Evolutionary conservation across 2,113 vertebrate species (phyloP), one percentile per base, ranked within the genome.

Genomic region (Rhinogobius similis): DNA sequence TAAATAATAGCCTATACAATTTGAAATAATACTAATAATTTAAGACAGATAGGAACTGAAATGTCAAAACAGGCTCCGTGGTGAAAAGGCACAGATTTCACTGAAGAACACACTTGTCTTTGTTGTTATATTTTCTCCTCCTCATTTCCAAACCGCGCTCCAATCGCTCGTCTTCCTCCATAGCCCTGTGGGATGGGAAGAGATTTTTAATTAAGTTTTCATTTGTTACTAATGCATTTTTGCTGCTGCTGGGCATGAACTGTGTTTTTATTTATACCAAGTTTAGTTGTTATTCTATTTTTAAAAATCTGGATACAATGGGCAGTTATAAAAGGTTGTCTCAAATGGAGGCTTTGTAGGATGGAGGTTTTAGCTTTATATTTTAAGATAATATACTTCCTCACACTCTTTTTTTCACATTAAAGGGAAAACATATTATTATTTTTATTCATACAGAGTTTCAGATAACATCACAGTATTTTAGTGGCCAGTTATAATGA

Each of bases 81-180:
- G 24, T 18, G 43, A 65, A 66, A 72, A 83, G 68, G 76, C 83
- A 74, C 66, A 39, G 77, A 71, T 76, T 66, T 95, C 91, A 96
- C 83, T 95, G 95, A 59, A 97, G 81, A 41, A 86, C 84, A 75
- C 95, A 97, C 81, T 94, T 96, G 8, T 96, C 95, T 55, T 94
- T 94, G 67, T 93, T 94, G 88, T 88, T 95, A 81, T 91, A 89
- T 85, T 95, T 96, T 58, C 87, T 90, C 5, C 95, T 92, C 39
- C 95, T 92, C 86, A 93, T 91, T 77, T 96, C 94, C 38, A 97
- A 82, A 20, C 96, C 95, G 1, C 92, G 90, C 61, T 95, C 94
- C 77, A 97, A 82, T 21, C 94, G 91, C 82, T 94, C 95, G 12
- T 97, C 96, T 72, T 97, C 96, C 86, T 97, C 96, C 81, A 95